Percentiles rank a stretch among this genome's conserved stretches.
phyloP scores from a whole-genome alignment of 2,888 invertebrate species.

The Microctonus aethiopoides region DNA sequence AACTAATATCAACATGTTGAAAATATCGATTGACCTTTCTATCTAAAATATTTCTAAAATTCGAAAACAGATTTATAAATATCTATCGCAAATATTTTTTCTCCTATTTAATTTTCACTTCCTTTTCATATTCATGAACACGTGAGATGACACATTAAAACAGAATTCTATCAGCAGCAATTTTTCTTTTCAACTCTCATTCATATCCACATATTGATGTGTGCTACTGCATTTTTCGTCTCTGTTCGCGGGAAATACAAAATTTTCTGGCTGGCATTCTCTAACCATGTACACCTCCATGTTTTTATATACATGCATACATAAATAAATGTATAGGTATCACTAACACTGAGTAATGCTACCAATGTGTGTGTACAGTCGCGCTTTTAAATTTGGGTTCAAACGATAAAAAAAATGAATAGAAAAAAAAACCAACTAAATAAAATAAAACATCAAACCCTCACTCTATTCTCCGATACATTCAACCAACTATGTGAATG shows the following conservation, averaged over 20 bases:
- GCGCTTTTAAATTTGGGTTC: slow-evolving; percentile 34
- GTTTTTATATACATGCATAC: no score
- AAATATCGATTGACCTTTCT: no score
- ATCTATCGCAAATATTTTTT: slow-evolving; percentile 7
- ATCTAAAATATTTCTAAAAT: no score
- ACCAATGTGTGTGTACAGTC: slow-evolving; percentile 24
- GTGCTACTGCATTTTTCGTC: no score
- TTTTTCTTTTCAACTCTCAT: slow-evolving; percentile 3
- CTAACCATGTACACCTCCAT: neutral
- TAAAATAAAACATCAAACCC: slow-evolving; percentile 17
- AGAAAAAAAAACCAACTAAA: slow-evolving; percentile 4
- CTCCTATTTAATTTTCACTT: neutral
- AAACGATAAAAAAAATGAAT: slow-evolving; percentile 14
- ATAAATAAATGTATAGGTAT: no score
- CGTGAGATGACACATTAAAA: neutral
- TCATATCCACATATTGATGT: no score
- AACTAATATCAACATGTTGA: no score
- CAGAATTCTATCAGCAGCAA: slow-evolving; percentile 9
- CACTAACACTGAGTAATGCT: neutral
- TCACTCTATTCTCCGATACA: slow-evolving; percentile 19
- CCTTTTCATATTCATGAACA: neutral
- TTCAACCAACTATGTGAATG: slow-evolving; percentile 20
- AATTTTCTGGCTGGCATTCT: no score
- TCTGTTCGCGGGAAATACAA: no score
- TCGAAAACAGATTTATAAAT: no score